A percentile compares a stretch with the other conserved stretches of the same genome.
Conservation (phyloP, 2,888 invertebrate genomes). For the Syritta pipiens region DNA sequence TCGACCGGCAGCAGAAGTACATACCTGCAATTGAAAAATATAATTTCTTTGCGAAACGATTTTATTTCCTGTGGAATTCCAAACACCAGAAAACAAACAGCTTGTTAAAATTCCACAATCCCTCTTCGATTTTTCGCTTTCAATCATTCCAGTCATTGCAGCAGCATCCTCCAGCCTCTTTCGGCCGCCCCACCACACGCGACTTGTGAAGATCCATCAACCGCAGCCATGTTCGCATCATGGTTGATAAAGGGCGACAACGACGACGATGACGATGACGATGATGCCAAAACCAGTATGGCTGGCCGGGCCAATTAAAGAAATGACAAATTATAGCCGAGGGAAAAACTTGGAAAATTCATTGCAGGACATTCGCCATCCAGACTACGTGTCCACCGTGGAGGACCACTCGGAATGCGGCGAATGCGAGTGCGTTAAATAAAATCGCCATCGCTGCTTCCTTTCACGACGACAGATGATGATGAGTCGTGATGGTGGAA, state of each 20-base stretch:
- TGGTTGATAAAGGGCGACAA: background rate
- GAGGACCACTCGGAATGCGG: slow-evolving; percentile 55
- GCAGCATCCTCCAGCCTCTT: slow-evolving; percentile 44
- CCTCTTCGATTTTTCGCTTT: slow-evolving; percentile 69
- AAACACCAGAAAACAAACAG: slow-evolving; percentile 74
- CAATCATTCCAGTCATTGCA: slow-evolving; percentile 65
- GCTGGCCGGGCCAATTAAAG: slow-evolving; percentile 73
- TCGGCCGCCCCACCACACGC: background rate
- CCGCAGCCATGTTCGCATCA: slow-evolving; percentile 27
- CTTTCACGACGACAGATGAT: slow-evolving; percentile 64
- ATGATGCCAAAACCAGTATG: slow-evolving; percentile 63
- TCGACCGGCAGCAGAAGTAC: background rate
- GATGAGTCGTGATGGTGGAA: slow-evolving; percentile 67
- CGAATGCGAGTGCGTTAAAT: slow-evolving; percentile 70
- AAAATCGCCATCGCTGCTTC: slow-evolving; percentile 66
- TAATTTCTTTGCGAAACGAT: slow-evolving; percentile 55
- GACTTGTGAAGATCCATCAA: slow-evolving; percentile 43
- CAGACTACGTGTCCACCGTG: slow-evolving; percentile 24
- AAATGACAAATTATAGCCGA: slow-evolving; percentile 74
- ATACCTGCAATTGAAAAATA: slow-evolving; percentile 35
- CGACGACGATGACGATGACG: slow-evolving; percentile 22
- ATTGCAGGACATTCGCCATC: slow-evolving; percentile 63
- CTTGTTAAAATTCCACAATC: slow-evolving; percentile 75
- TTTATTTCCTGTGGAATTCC: slow-evolving; percentile 70
- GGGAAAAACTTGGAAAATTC: slow-evolving; percentile 68